Evolutionary conservation across 35 echinoderm and acorn worm species (phyloP), one percentile per base, ranked within the genome.

Genomic region (Diadema setosum): DNA sequence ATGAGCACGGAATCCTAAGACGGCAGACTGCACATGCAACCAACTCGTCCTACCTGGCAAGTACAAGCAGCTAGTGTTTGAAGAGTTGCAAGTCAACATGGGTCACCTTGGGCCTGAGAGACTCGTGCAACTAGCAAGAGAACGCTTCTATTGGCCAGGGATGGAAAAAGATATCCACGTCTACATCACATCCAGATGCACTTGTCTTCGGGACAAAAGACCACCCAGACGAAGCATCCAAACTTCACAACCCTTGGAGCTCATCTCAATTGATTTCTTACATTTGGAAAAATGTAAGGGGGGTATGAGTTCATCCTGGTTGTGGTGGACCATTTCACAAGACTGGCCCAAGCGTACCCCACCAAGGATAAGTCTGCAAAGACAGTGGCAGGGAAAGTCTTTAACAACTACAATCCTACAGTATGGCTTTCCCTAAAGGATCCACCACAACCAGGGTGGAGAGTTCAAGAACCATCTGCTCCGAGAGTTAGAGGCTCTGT

Each of bases 281-380:
- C 89, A 91, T 42, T 26, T 92, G 3, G 94, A n/a, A n/a, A 84
- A 81, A n/a, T 43, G 85, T 84, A 76, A 84, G 42, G 85, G 94
- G 5, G 82, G 87, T 4, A 64, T 87, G 27, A 85, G 91, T 43
- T n/a, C n/a, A n/a, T n/a, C n/a, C n/a, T n/a, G n/a, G n/a, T n/a
- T n/a, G n/a, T n/a, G n/a, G n/a, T n/a, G n/a, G n/a, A n/a, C n/a
- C n/a, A n/a, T n/a, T n/a, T n/a, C n/a, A n/a, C n/a, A n/a, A n/a
- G 88, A 95, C 41, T 95, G 48, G 42, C 91, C 93, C 17, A 46
- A 40, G 64, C 85, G 70, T 18, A 63, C 83, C 2, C 46, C 88
- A 20, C 91, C 89, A 3, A 95, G 21, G 16, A 87, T 91, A 35
- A 90, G 91, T 33, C 42, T 73, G 16, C 80, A 70, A 6, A 44